Percentiles rank a stretch among this genome's conserved stretches.
phyloP scores from a whole-genome alignment of 2,888 invertebrate species.

The Desoria tigrina region DNA sequence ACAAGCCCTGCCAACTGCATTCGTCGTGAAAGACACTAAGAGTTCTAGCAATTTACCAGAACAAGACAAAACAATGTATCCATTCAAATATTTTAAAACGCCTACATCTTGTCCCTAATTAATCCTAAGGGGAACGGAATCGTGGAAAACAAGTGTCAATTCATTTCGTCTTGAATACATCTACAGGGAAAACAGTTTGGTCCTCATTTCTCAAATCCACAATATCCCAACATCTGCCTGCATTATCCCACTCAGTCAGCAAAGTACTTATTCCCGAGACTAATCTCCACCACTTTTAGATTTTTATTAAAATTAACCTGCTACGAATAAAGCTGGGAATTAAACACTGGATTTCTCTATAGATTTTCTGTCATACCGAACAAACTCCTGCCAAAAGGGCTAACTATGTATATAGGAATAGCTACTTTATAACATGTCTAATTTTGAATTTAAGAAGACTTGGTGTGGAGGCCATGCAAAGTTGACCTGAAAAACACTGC shows the following conservation, averaged over 20 bases:
- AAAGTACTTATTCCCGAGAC: too few relatives aligned
- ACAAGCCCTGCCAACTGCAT: background rate
- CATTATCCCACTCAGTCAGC: background rate
- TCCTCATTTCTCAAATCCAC: background rate
- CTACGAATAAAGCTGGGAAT: too few relatives aligned
- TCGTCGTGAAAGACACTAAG: background rate
- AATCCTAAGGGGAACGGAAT: background rate
- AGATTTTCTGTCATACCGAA: too few relatives aligned
- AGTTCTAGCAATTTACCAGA: background rate
- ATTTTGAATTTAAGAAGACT: too few relatives aligned
- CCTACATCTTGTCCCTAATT: slow-evolving; percentile 2
- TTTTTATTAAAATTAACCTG: too few relatives aligned
- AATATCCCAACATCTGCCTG: background rate
- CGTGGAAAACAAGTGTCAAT: background rate
- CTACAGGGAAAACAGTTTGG: background rate
- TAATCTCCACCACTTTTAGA: too few relatives aligned
- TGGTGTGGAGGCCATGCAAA: too few relatives aligned
- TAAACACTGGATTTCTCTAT: too few relatives aligned
- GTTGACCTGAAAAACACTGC: too few relatives aligned
- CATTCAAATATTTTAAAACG: slow-evolving; percentile 8
- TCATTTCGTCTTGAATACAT: background rate
- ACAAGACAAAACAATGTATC: slow-evolving; percentile 8
- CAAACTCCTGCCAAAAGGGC: too few relatives aligned
- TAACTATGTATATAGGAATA: too few relatives aligned
- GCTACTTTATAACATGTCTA: too few relatives aligned